Conservation (phyloP, 1,140 invertebrate genomes). For the Telenomus remus region DNA sequence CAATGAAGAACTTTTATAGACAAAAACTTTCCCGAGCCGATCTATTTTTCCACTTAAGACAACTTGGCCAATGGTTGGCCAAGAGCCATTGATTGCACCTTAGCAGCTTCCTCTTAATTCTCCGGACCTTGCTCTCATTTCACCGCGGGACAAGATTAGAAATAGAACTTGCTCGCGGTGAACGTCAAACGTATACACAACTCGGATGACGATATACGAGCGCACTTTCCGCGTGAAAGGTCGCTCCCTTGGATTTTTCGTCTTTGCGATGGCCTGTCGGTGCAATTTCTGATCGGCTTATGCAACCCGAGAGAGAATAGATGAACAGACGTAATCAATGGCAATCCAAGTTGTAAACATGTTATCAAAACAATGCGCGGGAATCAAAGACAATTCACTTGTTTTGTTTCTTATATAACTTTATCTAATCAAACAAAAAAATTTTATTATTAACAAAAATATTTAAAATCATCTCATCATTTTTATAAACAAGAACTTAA, state of each 20-base stretch:
- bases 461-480: no score
- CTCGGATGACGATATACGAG: slow-evolving; percentile 32
- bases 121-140: slow-evolving; percentile 76
- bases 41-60: slow-evolving; percentile 72
- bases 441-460: no score
- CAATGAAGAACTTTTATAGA: slow-evolving; percentile 50
- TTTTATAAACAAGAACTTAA: no score
- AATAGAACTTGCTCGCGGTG: slow-evolving; percentile 65
- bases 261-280: slow-evolving; percentile 24
- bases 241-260: slow-evolving; percentile 13
- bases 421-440: no score
- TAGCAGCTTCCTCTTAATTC: slow-evolving; percentile 74
- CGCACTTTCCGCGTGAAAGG: slow-evolving; percentile 60
- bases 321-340: slow-evolving; percentile 50
- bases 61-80: slow-evolving; percentile 71
- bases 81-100: slow-evolving; percentile 72
- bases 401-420: slow-evolving; percentile 33
- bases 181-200: slow-evolving; percentile 40
- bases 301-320: slow-evolving; percentile 42
- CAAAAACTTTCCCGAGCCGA: slow-evolving; percentile 53
- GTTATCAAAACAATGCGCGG: slow-evolving; percentile 55
- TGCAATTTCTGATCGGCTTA: slow-evolving; percentile 47
- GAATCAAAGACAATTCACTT: slow-evolving; percentile 42
- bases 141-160: slow-evolving; percentile 68
- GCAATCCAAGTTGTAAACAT: slow-evolving; percentile 50